These are phyloP conservation scores for Drosophila saltans DNA, from an alignment of 1,140 invertebrate genomes.

Conservation along the genomic window DNA sequence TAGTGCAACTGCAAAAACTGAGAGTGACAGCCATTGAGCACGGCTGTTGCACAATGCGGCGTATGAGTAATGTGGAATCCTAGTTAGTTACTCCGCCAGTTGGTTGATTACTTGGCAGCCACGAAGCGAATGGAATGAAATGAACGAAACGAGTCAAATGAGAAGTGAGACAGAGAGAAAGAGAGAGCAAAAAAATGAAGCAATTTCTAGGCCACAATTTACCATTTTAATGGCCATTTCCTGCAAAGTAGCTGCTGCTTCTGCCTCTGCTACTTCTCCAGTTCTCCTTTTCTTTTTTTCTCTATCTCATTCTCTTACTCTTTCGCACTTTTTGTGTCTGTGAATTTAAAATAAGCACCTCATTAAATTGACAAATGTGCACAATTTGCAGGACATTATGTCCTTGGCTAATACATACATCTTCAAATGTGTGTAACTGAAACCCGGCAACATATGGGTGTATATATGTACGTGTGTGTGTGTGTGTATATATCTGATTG, in stretches of 20 bases:
- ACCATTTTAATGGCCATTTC: slow-evolving; percentile 69
- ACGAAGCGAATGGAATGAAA: too few relatives aligned
- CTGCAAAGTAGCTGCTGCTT: slow-evolving; percentile 16
- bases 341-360: slow-evolving; percentile 80
- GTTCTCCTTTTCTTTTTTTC: neutral
- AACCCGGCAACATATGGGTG: too few relatives aligned
- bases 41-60: slow-evolving; percentile 46
- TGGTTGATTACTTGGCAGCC: neutral
- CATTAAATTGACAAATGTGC: slow-evolving; percentile 82
- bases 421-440: neutral
- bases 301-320: neutral
- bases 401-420: slow-evolving; percentile 59
- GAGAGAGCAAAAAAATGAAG: slow-evolving; percentile 47
- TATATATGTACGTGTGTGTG: too few relatives aligned
- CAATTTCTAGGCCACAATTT: slow-evolving; percentile 73
- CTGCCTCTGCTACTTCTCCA: neutral
- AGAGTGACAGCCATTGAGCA: slow-evolving; percentile 38
- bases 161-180: neutral
- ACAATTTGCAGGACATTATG: slow-evolving; percentile 81
- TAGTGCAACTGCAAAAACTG: slow-evolving; percentile 33
- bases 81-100: slow-evolving; percentile 45
- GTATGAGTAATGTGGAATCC: slow-evolving; percentile 63
- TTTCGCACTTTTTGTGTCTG: slow-evolving; percentile 51
- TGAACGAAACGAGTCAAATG: too few relatives aligned
- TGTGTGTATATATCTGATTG: slow-evolving; percentile 4